These are phyloP conservation scores for Criorhina ranunculi DNA, from an alignment of 2,888 invertebrate genomes.

Conservation along the genomic window DNA sequence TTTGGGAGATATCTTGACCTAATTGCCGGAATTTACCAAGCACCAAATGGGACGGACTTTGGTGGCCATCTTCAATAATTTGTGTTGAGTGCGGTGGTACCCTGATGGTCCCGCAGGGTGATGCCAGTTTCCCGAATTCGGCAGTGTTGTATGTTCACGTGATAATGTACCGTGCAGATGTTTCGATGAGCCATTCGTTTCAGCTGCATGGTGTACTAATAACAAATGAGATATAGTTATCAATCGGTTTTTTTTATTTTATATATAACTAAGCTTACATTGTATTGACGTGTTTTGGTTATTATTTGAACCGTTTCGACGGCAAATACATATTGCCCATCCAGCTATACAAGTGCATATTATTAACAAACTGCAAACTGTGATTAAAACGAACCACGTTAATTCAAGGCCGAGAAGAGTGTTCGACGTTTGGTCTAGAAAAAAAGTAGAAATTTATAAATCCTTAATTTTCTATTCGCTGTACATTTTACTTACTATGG, in stretches of 20 bases:
- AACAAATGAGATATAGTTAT: not conserved
- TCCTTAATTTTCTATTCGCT: not conserved
- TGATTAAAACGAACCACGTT: slow-evolving; percentile 91
- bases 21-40: slow-evolving; percentile 92
- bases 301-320: slow-evolving; percentile 86
- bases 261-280: too few species aligned
- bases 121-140: slow-evolving; percentile 96
- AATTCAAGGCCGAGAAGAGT: slow-evolving; percentile 90
- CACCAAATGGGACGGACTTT: slow-evolving; percentile 97
- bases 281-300: slow-evolving; percentile 85
- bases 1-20: slow-evolving; percentile 86
- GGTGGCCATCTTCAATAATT: slow-evolving; percentile 87
- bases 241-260: too few species aligned
- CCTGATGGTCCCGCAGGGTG: slow-evolving; percentile 93
- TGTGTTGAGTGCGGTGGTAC: slow-evolving; percentile 85
- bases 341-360: slow-evolving; percentile 89
- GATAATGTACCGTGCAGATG: slow-evolving; percentile 87
- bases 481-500: slow-evolving; percentile 88
- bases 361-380: slow-evolving; percentile 89
- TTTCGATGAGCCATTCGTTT: slow-evolving; percentile 89
- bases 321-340: slow-evolving; percentile 91
- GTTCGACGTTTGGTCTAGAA: slow-evolving; percentile 87
- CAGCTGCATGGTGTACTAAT: slow-evolving; percentile 85
- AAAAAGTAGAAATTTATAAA: not conserved
- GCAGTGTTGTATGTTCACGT: slow-evolving; percentile 86